Conservation (phyloP, 2,797 vertebrate genomes). For the Setipinna tenuifilis region DNA sequence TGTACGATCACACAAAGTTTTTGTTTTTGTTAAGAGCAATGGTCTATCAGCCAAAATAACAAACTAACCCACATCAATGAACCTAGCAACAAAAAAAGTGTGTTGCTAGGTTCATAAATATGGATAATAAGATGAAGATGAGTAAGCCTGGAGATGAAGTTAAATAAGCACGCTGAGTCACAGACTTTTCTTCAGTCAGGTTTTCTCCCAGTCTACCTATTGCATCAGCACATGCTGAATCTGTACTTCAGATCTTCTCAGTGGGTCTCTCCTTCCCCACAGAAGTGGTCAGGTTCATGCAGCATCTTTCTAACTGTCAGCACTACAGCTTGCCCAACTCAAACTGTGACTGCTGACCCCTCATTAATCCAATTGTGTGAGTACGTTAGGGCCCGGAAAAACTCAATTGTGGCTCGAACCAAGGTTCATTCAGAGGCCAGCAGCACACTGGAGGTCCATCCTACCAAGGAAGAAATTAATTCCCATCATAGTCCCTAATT, state of each 20-base stretch:
- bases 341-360: slow-evolving; percentile 32
- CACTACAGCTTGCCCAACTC: neutral
- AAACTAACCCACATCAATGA: neutral
- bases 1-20: too few relatives aligned
- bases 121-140: too few relatives aligned
- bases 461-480: neutral
- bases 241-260: neutral
- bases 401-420: neutral
- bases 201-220: neutral
- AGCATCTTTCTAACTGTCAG: neutral
- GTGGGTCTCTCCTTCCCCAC: neutral
- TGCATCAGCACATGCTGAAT: neutral
- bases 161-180: too few relatives aligned
- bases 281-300: neutral
- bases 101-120: too few relatives aligned
- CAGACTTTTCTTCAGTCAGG: neutral
- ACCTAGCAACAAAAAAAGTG: too few relatives aligned
- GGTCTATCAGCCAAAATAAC: neutral
- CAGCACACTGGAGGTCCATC: neutral
- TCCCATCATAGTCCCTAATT: neutral
- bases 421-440: slow-evolving; percentile 34
- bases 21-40: neutral
- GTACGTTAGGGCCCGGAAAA: slow-evolving; percentile 20
- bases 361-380: slow-evolving; percentile 35
- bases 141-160: too few relatives aligned